Evolutionary conservation across 2,888 invertebrate species (phyloP).

Genomic region (Sipha maydis): DNA sequence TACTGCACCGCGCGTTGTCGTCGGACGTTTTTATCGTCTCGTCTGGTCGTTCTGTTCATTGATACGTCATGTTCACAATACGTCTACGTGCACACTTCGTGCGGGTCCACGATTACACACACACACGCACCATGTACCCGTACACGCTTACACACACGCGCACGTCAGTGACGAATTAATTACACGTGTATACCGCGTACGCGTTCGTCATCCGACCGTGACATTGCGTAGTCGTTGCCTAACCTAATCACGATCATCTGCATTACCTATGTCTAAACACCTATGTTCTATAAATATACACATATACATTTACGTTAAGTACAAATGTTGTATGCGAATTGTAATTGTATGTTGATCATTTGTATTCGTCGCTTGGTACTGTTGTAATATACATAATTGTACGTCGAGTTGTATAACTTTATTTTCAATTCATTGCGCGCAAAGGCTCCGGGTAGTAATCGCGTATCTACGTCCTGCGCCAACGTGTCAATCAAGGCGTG

Average conservation of each 20-base stretch:
- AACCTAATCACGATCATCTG: not conserved
- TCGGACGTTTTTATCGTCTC: constrained; percentile 27
- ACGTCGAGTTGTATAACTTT: not conserved
- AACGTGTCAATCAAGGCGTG: not conserved
- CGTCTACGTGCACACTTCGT: not conserved
- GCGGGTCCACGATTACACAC: not conserved
- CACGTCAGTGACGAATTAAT: constrained; percentile 51
- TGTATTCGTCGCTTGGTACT: not conserved
- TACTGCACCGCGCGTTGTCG: not conserved
- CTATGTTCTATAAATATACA: too few species aligned
- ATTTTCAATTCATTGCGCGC: not conserved
- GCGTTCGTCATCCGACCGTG: constrained; percentile 43
- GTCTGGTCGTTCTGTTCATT: not conserved
- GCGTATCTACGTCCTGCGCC: too few species aligned
- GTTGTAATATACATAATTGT: not conserved
- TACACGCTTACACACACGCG: not conserved
- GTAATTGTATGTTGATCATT: not conserved
- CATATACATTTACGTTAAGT: too few species aligned
- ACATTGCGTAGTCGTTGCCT: not conserved
- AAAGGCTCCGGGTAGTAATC: too few species aligned
- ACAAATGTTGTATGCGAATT: too few species aligned
- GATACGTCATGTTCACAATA: too few species aligned
- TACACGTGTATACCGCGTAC: not conserved
- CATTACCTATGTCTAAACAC: not conserved
- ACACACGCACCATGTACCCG: not conserved